phyloP scores from a whole-genome alignment of 2,113 vertebrate genomes.

The human (Homo sapiens) region DNA sequence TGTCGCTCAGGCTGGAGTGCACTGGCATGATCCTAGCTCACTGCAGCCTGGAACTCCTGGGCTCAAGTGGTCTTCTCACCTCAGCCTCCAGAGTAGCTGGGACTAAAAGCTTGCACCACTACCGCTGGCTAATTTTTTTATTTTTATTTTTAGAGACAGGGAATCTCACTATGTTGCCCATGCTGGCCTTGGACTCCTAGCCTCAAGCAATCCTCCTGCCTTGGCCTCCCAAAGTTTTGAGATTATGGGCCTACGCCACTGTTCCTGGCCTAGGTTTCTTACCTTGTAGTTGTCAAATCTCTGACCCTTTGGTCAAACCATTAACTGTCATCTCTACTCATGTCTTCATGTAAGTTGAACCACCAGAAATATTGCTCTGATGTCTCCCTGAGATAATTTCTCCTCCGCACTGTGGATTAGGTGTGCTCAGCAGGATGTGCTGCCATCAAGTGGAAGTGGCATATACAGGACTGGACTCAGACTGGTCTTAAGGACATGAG shows the following conservation, averaged over 20 bases:
- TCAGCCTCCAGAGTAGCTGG: background rate
- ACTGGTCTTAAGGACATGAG: background rate
- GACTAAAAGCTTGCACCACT: background rate
- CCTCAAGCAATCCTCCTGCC: background rate
- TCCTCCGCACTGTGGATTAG: background rate
- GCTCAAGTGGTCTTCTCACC: background rate
- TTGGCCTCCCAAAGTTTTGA: background rate
- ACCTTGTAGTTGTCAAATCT: background rate
- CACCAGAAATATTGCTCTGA: background rate
- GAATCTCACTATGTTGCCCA: background rate
- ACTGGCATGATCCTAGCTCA: background rate
- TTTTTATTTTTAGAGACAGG: background rate
- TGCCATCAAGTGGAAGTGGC: background rate
- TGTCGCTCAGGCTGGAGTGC: background rate
- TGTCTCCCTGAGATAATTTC: background rate
- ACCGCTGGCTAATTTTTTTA: background rate
- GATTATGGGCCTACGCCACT: background rate
- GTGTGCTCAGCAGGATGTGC: background rate
- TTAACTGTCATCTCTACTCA: background rate
- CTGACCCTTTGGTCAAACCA: background rate
- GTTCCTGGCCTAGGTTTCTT: background rate
- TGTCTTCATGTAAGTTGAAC: background rate
- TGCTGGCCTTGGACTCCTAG: background rate
- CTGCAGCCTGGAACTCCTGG: background rate
- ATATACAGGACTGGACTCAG: background rate